These are phyloP conservation scores for Pedetes capensis DNA, from an alignment of 2,113 vertebrate species.

Conservation along the genomic window DNA sequence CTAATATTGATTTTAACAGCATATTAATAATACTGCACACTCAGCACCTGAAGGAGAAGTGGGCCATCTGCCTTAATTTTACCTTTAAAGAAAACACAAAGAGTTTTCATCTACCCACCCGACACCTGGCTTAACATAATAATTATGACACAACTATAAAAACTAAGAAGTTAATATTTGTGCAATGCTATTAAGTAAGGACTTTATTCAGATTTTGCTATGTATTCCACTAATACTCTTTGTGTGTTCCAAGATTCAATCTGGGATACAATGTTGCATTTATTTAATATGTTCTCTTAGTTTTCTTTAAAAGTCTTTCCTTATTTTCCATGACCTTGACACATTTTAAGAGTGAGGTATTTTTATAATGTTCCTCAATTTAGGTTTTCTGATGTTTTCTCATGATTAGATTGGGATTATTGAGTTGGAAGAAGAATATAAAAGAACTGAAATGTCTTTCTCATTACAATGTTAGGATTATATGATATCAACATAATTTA, in stretches of 20 bases:
- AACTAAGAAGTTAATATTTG: slow-evolving; percentile 9
- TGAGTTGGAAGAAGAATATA: not conserved
- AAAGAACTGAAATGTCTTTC: not conserved
- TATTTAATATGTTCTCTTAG: not conserved
- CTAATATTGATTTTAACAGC: no score
- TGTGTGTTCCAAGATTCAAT: slow-evolving; percentile 23
- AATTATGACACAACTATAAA: not conserved
- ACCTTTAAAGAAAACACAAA: not conserved
- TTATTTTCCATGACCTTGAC: slow-evolving; percentile 4
- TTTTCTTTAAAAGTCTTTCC: not conserved
- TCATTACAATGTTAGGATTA: not conserved
- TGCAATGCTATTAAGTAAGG: not conserved
- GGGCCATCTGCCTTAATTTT: no score
- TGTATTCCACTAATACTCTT: not conserved
- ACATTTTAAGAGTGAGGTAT: not conserved
- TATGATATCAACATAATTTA: not conserved
- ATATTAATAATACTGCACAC: no score
- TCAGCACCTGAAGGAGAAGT: no score
- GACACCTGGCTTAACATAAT: not conserved
- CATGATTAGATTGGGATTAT: not conserved
- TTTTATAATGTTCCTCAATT: slow-evolving; percentile 11
- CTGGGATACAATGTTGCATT: not conserved
- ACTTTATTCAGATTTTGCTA: slow-evolving; percentile 4
- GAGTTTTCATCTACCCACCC: not conserved
- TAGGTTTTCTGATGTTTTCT: slow-evolving; percentile 23